Evolutionary conservation across 2,888 invertebrate genomes (phyloP), one percentile per base, ranked within the genome.

Genomic region (Magallana nippona): DNA sequence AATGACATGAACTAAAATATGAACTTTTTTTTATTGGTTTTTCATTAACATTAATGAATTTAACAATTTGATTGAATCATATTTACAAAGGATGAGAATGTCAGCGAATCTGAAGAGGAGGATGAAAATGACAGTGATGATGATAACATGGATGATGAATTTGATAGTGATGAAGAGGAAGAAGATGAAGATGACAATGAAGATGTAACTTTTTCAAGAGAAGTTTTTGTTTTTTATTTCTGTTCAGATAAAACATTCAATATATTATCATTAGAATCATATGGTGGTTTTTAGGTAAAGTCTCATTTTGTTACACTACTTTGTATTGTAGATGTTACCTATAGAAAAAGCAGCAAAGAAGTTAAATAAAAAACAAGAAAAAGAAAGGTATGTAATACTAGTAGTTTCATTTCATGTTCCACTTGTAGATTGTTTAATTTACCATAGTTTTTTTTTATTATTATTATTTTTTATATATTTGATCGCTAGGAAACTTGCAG

Each of bases 261-360:
- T 44, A 44, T 44, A 44, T 5, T 8, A 44, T 44, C 44, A 44
- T 44, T 8, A 8, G 44, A 44, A 44, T 44, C 5, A 44, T 44
- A 8, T 44, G 44, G 44, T 44, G 44, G 44, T 44, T 44, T 44
- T 44, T 3, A 44, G 44, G 44, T 44, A 8, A 44, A 44, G 44
- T 44, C 0, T 44, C 44, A 27, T 27, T 27, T 27, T 44, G 5
- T 8, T 44, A 44, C 44, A 5, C 8, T 3, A 44, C 5, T 8
- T 8, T 8, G 44, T 86, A 96, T 88, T 86, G 15, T 87, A 97
- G 91, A 95, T 97, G 94, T 94, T 98, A 81, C 98, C 98, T 0
- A 97, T 98, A 93, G 98, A 98, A 95, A 97, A 96, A 92, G 96
- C 96, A 84, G 97, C 97, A 86, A 96, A 96, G 87, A 96, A 96